Percentiles rank a stretch among this genome's conserved stretches.
Evolutionary conservation across 2,797 vertebrate species (phyloP).

Genomic region (Macroramphosus scolopax): DNA sequence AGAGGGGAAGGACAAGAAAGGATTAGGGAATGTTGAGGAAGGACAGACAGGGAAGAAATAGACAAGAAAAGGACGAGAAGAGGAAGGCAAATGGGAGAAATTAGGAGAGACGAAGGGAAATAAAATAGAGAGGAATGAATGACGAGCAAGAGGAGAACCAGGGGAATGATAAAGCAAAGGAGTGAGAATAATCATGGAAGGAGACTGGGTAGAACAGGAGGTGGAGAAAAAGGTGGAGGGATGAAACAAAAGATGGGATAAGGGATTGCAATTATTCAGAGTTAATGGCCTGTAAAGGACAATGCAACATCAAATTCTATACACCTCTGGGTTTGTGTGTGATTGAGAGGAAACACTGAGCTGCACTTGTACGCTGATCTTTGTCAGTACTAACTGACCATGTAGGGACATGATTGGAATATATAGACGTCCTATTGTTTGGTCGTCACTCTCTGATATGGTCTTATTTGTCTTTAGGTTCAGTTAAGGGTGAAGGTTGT

Average conservation of each 20-base stretch:
- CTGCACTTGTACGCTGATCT: too few species aligned
- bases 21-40: constrained; percentile 3
- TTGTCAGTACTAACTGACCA: too few species aligned
- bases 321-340: constrained; percentile 33
- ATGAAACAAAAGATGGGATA: constrained; percentile 36
- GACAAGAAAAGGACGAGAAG: constrained; percentile 5
- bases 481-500: too few species aligned
- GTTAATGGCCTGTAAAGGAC: constrained; percentile 73
- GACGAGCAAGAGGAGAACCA: constrained; percentile 2
- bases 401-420: too few species aligned
- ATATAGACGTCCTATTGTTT: too few species aligned
- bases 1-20: constrained; percentile 11
- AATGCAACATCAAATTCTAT: constrained; percentile 60
- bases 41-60: constrained; percentile 5
- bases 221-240: constrained; percentile 4
- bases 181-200: constrained; percentile 24
- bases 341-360: constrained; percentile 4
- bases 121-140: constrained; percentile 26
- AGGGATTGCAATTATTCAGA: constrained; percentile 53
- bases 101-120: not conserved
- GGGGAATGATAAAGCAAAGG: constrained; percentile 20
- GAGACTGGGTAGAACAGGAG: constrained; percentile 11
- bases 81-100: constrained; percentile 1
- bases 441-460: too few species aligned
- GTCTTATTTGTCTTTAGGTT: too few species aligned